Evolutionary conservation across 2,113 vertebrate genomes (phyloP), one percentile per base, ranked within the genome.

Genomic region (Mola mola): DNA sequence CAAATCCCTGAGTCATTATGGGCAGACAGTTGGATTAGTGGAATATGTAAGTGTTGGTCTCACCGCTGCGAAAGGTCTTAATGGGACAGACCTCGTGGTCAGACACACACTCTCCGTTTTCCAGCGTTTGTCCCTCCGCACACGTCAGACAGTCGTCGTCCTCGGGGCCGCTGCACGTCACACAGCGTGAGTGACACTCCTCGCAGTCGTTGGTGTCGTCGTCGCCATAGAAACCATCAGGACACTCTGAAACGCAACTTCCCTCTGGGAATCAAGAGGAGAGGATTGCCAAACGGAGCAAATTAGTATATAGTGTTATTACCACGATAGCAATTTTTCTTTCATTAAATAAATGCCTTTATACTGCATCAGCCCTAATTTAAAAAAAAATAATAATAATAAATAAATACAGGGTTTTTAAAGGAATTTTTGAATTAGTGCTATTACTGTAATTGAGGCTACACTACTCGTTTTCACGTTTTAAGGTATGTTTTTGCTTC

Each of bases 121-220:
- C 61, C 0, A 94, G 79, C 0, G 56, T 79, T 48, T 86, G 70
- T 2, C 62, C 78, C 0, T 36, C 66, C 22, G 28, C 58, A 66
- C 96, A 98, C 1, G 76, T 80, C 22, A 86, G 84, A 9, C 96
- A 98, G 16, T 93, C 73, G 0, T 78, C 10, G 1, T 66, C 59
- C 43, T 88, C 84, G 0, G 84, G 87, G 6, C 95, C 95, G 0
- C 20, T 60, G 50, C 96, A 98, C 0, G 87, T 90, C 40, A 22
- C 56, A 11, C 97, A 98, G 73, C 82, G 86, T 4, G 21, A 71
- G 50, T 94, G 92, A 78, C 96, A 98, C 44, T 90, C 91, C 55
- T 94, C 92, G 0, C 97, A 98, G 58, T 93, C 92, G 48, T 93
- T 93, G 19, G 68, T 81, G 47, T 92, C 84, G 10, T 88, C 82